Percentiles rank a stretch among this genome's conserved stretches.
These are phyloP conservation scores for Euzophera pinguis DNA, from an alignment of 2,888 invertebrate genomes.

Conservation along the genomic window DNA sequence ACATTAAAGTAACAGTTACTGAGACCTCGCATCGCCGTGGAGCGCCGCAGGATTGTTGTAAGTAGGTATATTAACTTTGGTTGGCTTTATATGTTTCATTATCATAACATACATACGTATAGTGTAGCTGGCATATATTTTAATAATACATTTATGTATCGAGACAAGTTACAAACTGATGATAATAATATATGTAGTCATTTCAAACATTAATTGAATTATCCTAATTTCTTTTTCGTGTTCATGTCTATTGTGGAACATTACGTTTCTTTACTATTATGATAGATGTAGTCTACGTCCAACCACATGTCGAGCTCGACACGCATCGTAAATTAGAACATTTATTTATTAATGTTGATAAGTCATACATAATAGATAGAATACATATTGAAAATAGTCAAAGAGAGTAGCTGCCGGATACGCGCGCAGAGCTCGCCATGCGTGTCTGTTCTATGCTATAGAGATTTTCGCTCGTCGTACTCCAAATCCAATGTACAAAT, in stretches of 20 bases:
- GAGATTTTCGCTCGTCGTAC: conserved; percentile 14
- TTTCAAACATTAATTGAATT: conserved; percentile 27
- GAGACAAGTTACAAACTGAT: conserved; percentile 37
- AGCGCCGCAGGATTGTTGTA: conserved; percentile 35
- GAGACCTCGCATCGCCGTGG: conserved; percentile 15
- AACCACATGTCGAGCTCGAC: conserved; percentile 2
- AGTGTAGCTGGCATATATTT: conserved; percentile 52
- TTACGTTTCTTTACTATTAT: conserved; percentile 20
- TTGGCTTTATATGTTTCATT: conserved; percentile 36
- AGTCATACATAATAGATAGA: conserved; percentile 1
- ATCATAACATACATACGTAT: conserved; percentile 24
- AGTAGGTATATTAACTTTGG: conserved; percentile 54
- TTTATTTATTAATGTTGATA: conserved; percentile 1
- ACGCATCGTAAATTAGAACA: conserved; percentile 5
- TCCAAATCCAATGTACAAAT: conserved; percentile 12
- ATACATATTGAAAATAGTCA: conserved; percentile 1
- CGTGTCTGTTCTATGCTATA: conserved; percentile 1
- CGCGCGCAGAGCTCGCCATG: neutral
- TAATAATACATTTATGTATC: conserved; percentile 37
- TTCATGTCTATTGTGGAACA: conserved; percentile 23
- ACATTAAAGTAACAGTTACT: conserved; percentile 46
- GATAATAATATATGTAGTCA: conserved; percentile 23
- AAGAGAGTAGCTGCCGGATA: conserved; percentile 1
- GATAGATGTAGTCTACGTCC: conserved; percentile 15
- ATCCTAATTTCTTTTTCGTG: conserved; percentile 23